phyloP scores from a whole-genome alignment of 2,113 vertebrate genomes.

The Baryphthengus martii region DNA sequence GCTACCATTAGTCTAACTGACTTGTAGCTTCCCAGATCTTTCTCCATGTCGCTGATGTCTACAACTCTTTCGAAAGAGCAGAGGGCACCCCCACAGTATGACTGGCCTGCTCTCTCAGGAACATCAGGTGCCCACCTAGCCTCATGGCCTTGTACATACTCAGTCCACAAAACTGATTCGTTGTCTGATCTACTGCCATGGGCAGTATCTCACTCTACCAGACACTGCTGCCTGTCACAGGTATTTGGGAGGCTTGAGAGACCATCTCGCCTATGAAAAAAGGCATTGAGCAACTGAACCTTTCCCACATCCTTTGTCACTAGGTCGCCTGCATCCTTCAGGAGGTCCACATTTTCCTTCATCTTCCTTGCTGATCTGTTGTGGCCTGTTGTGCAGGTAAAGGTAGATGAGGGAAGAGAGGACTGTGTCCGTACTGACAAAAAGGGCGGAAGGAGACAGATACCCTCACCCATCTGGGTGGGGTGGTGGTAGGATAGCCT shows the following conservation, averaged over 20 bases:
- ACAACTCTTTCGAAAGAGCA: background rate
- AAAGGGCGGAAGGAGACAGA: background rate
- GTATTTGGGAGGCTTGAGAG: background rate
- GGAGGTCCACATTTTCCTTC: background rate
- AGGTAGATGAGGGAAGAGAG: background rate
- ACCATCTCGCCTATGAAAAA: background rate
- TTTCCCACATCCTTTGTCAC: background rate
- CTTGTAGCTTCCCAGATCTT: background rate
- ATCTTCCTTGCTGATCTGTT: background rate
- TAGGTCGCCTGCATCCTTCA: background rate
- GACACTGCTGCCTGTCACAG: background rate
- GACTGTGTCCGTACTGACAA: background rate
- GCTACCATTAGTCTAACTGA: background rate
- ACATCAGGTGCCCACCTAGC: background rate
- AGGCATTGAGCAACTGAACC: fast-evolving
- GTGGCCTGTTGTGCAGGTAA: background rate
- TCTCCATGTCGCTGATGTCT: background rate
- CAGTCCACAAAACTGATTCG: background rate
- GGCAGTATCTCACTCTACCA: background rate
- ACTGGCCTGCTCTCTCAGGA: background rate
- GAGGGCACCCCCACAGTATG: background rate
- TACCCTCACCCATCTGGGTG: background rate
- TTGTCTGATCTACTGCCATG: fast-evolving
- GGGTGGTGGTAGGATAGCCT: background rate
- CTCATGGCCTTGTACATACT: background rate